Evolutionary conservation across 1,140 invertebrate species (phyloP).

Genomic region (Neodiprion lecontei): DNA sequence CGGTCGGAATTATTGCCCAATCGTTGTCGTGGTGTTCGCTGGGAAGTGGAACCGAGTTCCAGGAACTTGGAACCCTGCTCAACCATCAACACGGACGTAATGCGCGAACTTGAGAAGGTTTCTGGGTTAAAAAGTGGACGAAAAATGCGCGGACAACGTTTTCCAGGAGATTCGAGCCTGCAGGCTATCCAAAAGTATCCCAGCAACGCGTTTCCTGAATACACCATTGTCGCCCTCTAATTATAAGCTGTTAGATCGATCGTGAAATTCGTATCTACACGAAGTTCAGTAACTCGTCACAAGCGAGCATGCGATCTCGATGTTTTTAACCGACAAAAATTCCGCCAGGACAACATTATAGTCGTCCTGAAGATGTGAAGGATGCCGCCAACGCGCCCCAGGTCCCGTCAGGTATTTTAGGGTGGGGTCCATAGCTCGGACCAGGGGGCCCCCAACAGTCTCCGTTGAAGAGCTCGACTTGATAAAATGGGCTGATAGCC

Average conservation of each 20-base stretch:
- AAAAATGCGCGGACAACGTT: no score
- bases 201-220: no score
- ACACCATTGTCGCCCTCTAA: no score
- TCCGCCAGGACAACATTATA: background rate
- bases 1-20: background rate
- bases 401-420: background rate
- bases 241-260: no score
- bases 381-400: constrained; percentile 1
- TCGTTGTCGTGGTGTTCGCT: background rate
- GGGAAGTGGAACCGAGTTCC: background rate
- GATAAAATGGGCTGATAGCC: background rate
- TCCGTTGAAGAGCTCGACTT: background rate
- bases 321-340: background rate
- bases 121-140: no score
- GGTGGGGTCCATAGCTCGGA: background rate
- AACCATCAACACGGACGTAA: background rate
- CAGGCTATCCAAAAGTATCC: no score
- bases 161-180: no score
- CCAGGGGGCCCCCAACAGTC: background rate
- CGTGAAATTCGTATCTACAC: background rate
- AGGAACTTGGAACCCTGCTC: background rate
- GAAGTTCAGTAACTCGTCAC: background rate
- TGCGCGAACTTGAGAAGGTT: background rate
- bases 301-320: background rate
- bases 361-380: background rate